Conservation (phyloP, 2,888 invertebrate genomes). For the Byasa hedistus region DNA sequence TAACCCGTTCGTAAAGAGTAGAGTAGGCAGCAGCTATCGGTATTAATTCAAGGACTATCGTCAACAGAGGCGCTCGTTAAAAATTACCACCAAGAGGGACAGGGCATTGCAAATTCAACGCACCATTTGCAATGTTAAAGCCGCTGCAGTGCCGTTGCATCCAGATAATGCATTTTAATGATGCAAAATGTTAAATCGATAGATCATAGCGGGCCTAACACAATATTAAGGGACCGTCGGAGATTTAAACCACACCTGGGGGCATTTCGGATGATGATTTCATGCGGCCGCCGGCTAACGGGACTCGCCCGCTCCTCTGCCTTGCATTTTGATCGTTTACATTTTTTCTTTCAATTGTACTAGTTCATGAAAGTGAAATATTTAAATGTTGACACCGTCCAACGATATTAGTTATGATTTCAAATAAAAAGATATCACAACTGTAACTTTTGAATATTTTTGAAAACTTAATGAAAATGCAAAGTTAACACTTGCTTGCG, state of each 20-base stretch:
- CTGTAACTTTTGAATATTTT: too few relatives aligned
- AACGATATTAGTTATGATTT: too few relatives aligned
- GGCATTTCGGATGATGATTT: conserved; percentile 43
- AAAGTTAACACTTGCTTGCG: too few relatives aligned
- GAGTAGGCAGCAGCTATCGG: conserved; percentile 46
- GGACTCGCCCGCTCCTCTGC: conserved; percentile 5
- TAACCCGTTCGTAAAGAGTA: conserved; percentile 39
- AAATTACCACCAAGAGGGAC: conserved; percentile 69
- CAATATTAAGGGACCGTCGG: conserved; percentile 50
- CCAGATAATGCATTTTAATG: conserved; percentile 81
- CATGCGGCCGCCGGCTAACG: conserved; percentile 31
- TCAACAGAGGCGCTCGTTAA: conserved; percentile 68
- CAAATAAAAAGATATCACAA: too few relatives aligned
- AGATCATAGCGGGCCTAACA: conserved; percentile 50
- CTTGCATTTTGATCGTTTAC: conserved; percentile 4
- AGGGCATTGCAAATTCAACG: conserved; percentile 68
- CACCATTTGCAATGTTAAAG: conserved; percentile 76
- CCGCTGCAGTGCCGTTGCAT: conserved; percentile 62
- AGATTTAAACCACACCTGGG: conserved; percentile 61
- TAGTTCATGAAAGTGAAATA: not conserved
- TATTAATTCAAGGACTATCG: conserved; percentile 72
- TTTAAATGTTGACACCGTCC: not conserved
- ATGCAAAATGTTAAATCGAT: conserved; percentile 69
- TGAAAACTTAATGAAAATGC: too few relatives aligned
- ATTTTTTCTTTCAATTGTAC: not conserved